These are phyloP conservation scores for Lycopodina hypogea DNA, from an alignment of 37 sponge, comb jelly and placozoan species.

Conservation along the genomic window DNA sequence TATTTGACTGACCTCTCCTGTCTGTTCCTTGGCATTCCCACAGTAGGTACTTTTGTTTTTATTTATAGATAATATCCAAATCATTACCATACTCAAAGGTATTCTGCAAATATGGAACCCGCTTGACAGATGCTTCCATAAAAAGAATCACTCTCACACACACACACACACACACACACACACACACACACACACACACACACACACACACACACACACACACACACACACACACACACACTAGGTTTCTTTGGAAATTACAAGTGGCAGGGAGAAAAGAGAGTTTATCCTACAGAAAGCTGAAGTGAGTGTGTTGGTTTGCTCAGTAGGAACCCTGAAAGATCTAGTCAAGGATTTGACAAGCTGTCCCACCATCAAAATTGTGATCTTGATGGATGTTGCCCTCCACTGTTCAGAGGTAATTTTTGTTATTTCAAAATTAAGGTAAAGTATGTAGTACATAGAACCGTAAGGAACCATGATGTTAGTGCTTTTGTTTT, in stretches of 20 bases:
- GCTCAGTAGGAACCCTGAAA: not conserved
- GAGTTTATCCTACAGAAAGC: not conserved
- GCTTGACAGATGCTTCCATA: no score
- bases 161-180: not conserved
- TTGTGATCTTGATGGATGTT: not conserved
- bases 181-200: no score
- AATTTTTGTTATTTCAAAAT: no score
- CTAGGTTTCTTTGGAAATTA: not conserved
- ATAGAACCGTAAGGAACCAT: not conserved
- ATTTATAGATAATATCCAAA: no score
- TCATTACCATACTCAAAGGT: no score
- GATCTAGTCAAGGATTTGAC: not conserved
- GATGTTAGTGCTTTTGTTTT: not conserved
- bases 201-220: no score
- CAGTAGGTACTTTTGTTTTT: slow-evolving; percentile 46
- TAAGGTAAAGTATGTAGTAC: no score
- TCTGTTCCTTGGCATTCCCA: slow-evolving; percentile 40
- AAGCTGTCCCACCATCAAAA: not conserved
- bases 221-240: no score
- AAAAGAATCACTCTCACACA: not conserved
- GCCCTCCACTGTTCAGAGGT: not conserved
- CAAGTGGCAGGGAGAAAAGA: not conserved
- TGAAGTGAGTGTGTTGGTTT: slow-evolving; percentile 4
- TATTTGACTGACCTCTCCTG: slow-evolving; percentile 56
- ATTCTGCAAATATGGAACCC: no score